phyloP scores from a whole-genome alignment of 2,113 vertebrate genomes.

The Peromyscus polionotus region DNA sequence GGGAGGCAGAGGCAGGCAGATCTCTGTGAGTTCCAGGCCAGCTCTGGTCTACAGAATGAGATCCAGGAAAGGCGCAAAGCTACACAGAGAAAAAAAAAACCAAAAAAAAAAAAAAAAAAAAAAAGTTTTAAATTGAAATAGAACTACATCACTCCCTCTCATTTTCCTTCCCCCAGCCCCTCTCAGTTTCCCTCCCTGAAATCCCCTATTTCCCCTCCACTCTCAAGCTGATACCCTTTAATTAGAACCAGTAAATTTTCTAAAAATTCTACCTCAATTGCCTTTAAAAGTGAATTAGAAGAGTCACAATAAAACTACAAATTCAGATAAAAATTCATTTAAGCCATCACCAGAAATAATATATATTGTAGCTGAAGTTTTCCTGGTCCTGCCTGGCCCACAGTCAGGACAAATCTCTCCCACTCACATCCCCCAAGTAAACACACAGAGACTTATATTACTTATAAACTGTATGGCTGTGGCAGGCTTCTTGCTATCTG shows the following conservation, averaged over 20 bases:
- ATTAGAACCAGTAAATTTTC: not conserved
- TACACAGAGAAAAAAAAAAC: too few species aligned
- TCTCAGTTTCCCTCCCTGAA: not conserved
- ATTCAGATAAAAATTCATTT: not conserved
- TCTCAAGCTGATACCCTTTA: not conserved
- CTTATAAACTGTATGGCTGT: too few species aligned
- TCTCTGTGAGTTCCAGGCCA: too few species aligned
- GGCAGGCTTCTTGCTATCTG: too few species aligned
- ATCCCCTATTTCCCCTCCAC: not conserved
- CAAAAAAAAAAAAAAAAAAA: not conserved
- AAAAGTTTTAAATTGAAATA: not conserved
- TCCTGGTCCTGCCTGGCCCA: too few species aligned
- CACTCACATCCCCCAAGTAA: too few species aligned
- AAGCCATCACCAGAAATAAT: not conserved
- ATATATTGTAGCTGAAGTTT: too few species aligned
- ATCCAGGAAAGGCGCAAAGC: too few species aligned
- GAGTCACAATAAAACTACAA: not conserved
- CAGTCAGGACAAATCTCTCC: too few species aligned
- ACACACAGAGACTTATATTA: too few species aligned
- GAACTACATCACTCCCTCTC: not conserved
- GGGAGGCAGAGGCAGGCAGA: too few species aligned
- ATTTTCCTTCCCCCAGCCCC: not conserved
- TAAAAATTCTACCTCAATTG: not conserved
- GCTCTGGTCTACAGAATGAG: too few species aligned
- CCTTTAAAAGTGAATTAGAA: not conserved